Percentiles rank a stretch among this genome's conserved stretches.
Conservation (phyloP, 53 echinoderm and acorn worm species). For the Zoroaster sp. region DNA sequence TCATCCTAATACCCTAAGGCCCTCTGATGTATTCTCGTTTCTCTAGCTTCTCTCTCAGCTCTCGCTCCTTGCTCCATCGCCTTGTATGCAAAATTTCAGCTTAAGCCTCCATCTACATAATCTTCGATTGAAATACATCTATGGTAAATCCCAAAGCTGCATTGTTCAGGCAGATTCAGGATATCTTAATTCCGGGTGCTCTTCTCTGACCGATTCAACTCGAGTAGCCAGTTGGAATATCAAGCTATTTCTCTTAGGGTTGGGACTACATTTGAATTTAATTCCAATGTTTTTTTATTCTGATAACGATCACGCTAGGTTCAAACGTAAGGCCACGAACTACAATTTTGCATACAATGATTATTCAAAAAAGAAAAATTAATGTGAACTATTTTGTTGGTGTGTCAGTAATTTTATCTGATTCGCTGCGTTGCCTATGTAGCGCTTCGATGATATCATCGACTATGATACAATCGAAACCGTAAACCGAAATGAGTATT, state of each 20-base stretch:
- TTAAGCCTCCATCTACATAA: constrained; percentile 20
- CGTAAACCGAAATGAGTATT: neutral
- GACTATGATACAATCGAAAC: neutral
- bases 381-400: no score
- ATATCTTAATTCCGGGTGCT: neutral
- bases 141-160: neutral
- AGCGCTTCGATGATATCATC: neutral
- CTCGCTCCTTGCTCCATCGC: neutral
- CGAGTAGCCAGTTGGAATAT: neutral
- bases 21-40: neutral
- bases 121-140: constrained; percentile 25
- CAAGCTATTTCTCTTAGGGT: no score
- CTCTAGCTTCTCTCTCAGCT: neutral
- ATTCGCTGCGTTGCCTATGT: no score
- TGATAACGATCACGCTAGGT: no score
- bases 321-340: no score
- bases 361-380: no score
- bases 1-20: constrained; percentile 3
- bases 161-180: neutral
- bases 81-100: constrained; percentile 34
- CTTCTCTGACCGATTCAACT: neutral
- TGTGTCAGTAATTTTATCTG: no score
- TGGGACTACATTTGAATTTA: neutral
- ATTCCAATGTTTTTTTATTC: neutral
- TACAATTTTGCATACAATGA: no score